Conservation (phyloP, 35 echinoderm and acorn worm species). For the Eucidaris tribuloides region DNA sequence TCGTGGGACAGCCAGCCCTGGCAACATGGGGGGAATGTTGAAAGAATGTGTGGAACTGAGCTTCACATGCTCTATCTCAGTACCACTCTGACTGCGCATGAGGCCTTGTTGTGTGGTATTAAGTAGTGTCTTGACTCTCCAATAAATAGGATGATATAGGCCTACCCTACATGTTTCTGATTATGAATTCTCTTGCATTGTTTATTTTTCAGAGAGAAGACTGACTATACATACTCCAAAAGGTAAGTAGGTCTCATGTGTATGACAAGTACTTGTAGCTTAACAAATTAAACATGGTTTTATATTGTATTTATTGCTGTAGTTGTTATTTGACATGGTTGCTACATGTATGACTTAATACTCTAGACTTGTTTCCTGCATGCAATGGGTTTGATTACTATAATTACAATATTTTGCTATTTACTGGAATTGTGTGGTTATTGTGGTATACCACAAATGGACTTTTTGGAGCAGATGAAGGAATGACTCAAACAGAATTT, state of each 20-base stretch:
- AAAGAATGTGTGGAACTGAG: neutral
- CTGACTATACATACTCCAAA: conserved; percentile 71
- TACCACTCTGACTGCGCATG: neutral
- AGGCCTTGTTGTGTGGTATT: neutral
- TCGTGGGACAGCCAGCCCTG: neutral
- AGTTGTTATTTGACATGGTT: neutral
- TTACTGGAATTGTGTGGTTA: no score
- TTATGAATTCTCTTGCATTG: neutral
- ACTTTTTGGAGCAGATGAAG: no score
- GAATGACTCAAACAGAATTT: no score
- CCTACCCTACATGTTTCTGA: neutral
- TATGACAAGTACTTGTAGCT: neutral
- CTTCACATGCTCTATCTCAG: neutral
- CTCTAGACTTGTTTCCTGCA: neutral
- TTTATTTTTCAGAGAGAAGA: conserved; percentile 70
- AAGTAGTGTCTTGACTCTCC: neutral
- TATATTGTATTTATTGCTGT: neutral
- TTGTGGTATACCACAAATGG: no score
- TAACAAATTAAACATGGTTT: neutral
- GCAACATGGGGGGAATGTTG: neutral
- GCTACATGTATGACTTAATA: neutral
- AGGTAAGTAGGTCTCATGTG: conserved; percentile 23
- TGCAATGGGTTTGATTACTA: neutral
- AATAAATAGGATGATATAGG: no score
- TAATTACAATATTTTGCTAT: neutral